Conservation (phyloP, 2,888 invertebrate species). For the Monopis laevigella region DNA sequence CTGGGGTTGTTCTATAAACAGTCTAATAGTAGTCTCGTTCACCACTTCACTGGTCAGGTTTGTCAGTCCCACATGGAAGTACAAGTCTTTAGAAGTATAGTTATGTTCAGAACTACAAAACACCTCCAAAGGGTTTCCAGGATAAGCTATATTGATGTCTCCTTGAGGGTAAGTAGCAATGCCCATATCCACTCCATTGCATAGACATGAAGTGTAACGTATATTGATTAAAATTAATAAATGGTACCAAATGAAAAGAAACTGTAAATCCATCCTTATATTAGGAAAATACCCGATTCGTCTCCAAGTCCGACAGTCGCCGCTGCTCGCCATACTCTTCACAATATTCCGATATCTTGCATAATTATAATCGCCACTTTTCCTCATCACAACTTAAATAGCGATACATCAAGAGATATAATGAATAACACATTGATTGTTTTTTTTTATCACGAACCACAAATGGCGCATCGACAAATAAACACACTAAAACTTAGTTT, state of each 20-base stretch:
- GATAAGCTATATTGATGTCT: slow-evolving; percentile 62
- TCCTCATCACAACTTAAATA: slow-evolving; percentile 8
- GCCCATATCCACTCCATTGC: slow-evolving; percentile 25
- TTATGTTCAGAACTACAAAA: slow-evolving; percentile 68
- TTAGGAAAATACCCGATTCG: no score
- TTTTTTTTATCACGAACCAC: slow-evolving; percentile 32
- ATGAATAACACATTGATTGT: slow-evolving; percentile 38
- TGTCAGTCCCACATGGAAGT: slow-evolving; percentile 36
- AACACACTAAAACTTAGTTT: slow-evolving; percentile 2
- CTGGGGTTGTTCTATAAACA: slow-evolving; percentile 63
- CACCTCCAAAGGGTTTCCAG: slow-evolving; percentile 70
- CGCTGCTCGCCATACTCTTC: not conserved
- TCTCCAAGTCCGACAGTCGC: not conserved
- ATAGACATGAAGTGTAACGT: not conserved
- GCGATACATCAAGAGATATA: not conserved
- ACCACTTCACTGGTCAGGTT: slow-evolving; percentile 49
- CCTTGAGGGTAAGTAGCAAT: slow-evolving; percentile 61
- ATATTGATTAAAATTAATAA: slow-evolving; percentile 6
- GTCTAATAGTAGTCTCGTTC: slow-evolving; percentile 70
- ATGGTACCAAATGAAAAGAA: slow-evolving; percentile 5
- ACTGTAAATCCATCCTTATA: not conserved
- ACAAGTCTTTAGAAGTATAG: slow-evolving; percentile 44
- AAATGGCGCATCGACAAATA: slow-evolving; percentile 8
- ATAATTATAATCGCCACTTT: slow-evolving; percentile 5
- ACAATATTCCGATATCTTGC: not conserved